Evolutionary conservation across 2,888 invertebrate genomes (phyloP).

Genomic region (Patella depressa): DNA sequence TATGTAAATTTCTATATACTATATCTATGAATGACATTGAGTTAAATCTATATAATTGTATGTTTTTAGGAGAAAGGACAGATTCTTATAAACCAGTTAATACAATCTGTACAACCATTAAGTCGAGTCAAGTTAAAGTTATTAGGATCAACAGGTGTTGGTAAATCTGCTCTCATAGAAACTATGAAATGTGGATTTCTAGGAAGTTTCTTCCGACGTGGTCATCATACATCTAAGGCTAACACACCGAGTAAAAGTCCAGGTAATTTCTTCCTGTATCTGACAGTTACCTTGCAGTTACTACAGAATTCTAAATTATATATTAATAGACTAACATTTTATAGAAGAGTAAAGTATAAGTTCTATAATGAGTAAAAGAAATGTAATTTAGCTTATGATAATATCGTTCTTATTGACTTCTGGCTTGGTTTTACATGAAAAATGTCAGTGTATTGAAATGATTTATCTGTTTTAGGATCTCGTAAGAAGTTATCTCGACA

Average conservation of each 20-base stretch:
- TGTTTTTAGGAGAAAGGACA: constrained; percentile 71
- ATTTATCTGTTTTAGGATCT: background rate
- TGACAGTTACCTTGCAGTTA: too few species aligned
- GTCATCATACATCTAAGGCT: constrained; percentile 32
- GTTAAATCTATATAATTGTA: background rate
- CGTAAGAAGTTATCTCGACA: constrained; percentile 52
- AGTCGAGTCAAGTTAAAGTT: constrained; percentile 79
- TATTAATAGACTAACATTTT: too few species aligned
- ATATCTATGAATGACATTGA: too few species aligned
- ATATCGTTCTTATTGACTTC: too few species aligned
- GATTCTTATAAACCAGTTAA: constrained; percentile 77
- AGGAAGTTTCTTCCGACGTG: constrained; percentile 76
- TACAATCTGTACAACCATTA: constrained; percentile 71
- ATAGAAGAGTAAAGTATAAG: too few species aligned
- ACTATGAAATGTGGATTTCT: constrained; percentile 80
- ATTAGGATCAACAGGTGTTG: constrained; percentile 81
- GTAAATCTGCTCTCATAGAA: constrained; percentile 80
- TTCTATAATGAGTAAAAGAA: too few species aligned
- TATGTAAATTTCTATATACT: background rate
- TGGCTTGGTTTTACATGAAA: too few species aligned
- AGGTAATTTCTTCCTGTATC: too few species aligned
- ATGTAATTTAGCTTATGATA: too few species aligned
- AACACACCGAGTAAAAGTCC: too few species aligned
- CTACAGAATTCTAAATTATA: too few species aligned
- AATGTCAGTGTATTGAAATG: background rate